A percentile compares a stretch with the other conserved stretches of the same genome.
Evolutionary conservation across 2,113 vertebrate genomes (phyloP).

Genomic region (Tylochromis polylepis): DNA sequence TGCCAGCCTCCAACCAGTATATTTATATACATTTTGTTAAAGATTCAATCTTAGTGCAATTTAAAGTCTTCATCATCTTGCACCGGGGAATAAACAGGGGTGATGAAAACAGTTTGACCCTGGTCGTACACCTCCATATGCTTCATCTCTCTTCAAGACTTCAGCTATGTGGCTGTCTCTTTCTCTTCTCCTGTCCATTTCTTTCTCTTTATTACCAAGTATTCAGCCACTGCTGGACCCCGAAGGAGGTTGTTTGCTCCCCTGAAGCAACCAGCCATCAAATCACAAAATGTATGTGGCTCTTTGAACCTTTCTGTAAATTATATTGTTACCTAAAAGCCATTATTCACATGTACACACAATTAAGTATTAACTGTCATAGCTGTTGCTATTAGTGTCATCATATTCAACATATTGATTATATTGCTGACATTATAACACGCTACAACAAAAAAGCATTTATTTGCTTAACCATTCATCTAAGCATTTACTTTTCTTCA

Average conservation of each 20-base stretch:
- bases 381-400: background rate
- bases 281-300: background rate
- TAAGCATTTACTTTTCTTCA: background rate
- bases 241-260: background rate
- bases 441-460: background rate
- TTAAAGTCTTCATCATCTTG: constrained; percentile 35
- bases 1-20: constrained; percentile 25
- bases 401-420: background rate
- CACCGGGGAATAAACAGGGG: constrained; percentile 35
- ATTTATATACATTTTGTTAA: constrained; percentile 55
- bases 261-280: background rate
- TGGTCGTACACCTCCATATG: background rate
- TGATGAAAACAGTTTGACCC: constrained; percentile 45
- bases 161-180: background rate
- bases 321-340: background rate
- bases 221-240: background rate
- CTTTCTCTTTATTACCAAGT: background rate
- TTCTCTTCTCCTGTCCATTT: background rate
- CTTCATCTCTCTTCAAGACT: background rate
- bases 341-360: background rate
- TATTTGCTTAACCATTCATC: background rate
- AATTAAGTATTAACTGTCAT: background rate
- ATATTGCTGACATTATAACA: background rate
- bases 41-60: constrained; percentile 56
- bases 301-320: background rate